Base-by-base conservation (phyloP, 2,888 invertebrate species). In the Eristalinus aeneus region DNA sequence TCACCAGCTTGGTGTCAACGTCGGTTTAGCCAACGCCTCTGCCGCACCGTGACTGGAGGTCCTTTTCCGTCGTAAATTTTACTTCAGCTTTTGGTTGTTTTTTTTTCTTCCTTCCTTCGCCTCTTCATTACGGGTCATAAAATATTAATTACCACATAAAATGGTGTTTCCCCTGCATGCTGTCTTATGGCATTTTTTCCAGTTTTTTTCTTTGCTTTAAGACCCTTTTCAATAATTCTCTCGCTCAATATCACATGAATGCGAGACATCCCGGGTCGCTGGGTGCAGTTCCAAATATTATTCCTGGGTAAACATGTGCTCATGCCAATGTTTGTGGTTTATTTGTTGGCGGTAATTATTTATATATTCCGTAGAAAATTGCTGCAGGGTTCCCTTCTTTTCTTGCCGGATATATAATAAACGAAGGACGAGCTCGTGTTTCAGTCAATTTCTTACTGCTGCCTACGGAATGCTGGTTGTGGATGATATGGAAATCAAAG, bases 61-160 rank as follows among this genome's bases (percentile, higher is more conserved):
- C 67, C 36, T 61, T 72, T 75, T 27, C n/a, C 9, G 72, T 36
- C 64, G 64, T 85, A 85, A 73, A 85, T 73, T 81, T 75, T 58
- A 73, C 69, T 81, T 80, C 61, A 71, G 63, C 32, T 39, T 58
- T n/a, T n/a, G n/a, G n/a, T 65, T 65, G 23, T 56, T 61, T 53
- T 58, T 56, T 20, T 65, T 12, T 60, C 16, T 58, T 61, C 36
- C 31, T 58, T 10, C 65, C 12, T 53, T 67, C 58, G 36, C 0
- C 71, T 65, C 78, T 80, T 80, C 75, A 80, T 85, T 85, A 72
- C 65, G 60, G 71, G 56, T 69, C 76, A 85, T 85, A 85, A 85
- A 79, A 85, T 85, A 81, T 81, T 85, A 85, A 85, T 85, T 81
- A 77, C 73, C 72, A 69, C 60, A 80, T 65, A 65, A 80, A 77